phyloP scores from a whole-genome alignment of 2,113 vertebrate species.

The Pomatorhinus ruficollis region DNA sequence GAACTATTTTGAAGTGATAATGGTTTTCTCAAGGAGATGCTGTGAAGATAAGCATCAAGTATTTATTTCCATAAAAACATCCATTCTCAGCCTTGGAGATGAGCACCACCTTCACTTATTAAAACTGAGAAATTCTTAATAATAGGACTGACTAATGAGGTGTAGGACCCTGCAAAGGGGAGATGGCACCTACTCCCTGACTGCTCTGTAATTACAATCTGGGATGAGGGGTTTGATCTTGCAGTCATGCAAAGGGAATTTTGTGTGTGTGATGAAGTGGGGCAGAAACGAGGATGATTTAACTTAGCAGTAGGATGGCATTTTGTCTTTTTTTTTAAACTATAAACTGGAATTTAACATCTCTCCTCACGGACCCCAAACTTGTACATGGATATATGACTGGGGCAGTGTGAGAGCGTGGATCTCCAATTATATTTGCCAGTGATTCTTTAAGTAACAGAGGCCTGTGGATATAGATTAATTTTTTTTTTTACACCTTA shows the following conservation, averaged over 20 bases:
- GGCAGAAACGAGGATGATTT: background rate
- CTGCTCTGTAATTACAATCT: conserved; percentile 9
- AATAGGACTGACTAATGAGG: background rate
- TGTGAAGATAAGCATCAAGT: conserved; percentile 58
- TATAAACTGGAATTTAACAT: background rate
- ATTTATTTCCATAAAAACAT: conserved; percentile 40
- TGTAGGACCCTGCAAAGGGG: conserved; percentile 27
- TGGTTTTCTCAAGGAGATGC: conserved; percentile 41
- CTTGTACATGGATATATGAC: background rate
- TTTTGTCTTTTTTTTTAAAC: background rate
- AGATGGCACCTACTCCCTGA: background rate
- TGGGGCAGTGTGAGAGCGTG: too few species aligned
- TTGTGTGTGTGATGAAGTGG: background rate
- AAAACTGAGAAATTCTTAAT: conserved; percentile 38
- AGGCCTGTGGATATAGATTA: background rate
- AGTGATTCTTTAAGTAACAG: background rate
- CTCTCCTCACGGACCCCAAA: background rate
- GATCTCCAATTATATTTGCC: background rate
- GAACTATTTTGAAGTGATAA: conserved; percentile 55
- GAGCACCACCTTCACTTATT: conserved; percentile 35
- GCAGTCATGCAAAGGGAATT: background rate
- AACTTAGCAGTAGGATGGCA: background rate
- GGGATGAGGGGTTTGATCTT: conserved; percentile 2
- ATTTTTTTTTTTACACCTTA: background rate
- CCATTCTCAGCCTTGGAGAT: conserved; percentile 20